Evolutionary conservation across 1,140 invertebrate species (phyloP), one percentile per base, ranked within the genome.

Genomic region (Argopecten irradians): DNA sequence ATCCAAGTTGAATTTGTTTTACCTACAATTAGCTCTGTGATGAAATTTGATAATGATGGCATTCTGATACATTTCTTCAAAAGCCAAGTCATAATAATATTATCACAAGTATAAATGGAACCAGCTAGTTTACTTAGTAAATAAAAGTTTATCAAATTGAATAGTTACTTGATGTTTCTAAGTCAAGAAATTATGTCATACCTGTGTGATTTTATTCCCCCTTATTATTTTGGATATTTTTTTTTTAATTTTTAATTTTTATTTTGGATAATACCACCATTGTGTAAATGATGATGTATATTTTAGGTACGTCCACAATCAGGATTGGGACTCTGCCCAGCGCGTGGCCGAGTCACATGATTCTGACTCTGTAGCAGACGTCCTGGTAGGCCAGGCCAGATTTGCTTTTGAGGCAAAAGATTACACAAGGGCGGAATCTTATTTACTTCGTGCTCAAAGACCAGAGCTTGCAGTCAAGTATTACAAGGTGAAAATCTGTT

Each of bases 401-500:
- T 96, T 97, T 86, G 97, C 97, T 9, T 98, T 98, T 91, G 97
- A 97, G 91, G 96, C 97, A 82, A 97, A 97, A 82, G 97, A 98
- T 92, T 97, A 96, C 93, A 95, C 96, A 3, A 96, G 97, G 91
- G 99, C 99, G 87, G 99, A 99, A 95, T 96, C 98, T 33, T 96
- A 99, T 28, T 95, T 99, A 87, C 96, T 99, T 0, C 96, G 98
- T 83, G 99, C 99, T 0, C 98, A 99, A 94, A 97, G 97, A 90
- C 98, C 99, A 0, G 98, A 99, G 92, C 96, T 99, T 11, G 98
- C 99, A 82, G 97, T 99, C 22, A 97, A 99, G 91, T 97, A 98
- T 93, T 99, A 99, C 94, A 97, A 95, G 96, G 97, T 97, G 94
- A 94, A 89, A 32, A 11, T 55, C 32, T 32, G 34, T 16, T n/a